Evolutionary conservation across 2,797 vertebrate genomes (phyloP), one percentile per base, ranked within the genome.

Genomic region (Phalanger gymnotis): DNA sequence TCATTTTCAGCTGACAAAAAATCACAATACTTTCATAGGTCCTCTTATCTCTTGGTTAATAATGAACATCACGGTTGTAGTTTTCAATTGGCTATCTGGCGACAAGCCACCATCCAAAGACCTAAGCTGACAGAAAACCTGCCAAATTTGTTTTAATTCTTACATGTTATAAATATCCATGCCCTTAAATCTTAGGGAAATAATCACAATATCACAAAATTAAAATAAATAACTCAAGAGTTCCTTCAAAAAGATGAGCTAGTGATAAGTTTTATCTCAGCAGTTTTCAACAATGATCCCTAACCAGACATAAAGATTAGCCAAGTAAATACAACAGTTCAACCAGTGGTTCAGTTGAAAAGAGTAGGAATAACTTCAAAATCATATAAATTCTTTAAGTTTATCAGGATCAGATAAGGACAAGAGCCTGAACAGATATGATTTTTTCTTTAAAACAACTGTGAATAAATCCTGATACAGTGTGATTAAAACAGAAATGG

Each of bases 371-470:
- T 95, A 96, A 98, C 98, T 97, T 97, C 96, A 94, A 96, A 96
- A 93, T 92, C 98, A 98, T 98, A 93, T 96, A 98, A 98, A 97
- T 97, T 96, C 95, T 98, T 98, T 98, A 96, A 97, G 95, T 98
- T 98, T 97, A 98, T 98, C 98, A 98, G 98, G 98, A 98, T 98
- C 98, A 98, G 95, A 96, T 98, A 98, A 98, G 97, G 97, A 98
- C 97, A 96, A 97, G 94, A 96, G 93, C 94, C 94, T 97, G 97
- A 97, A 97, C 93, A 96, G 94, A 95, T 98, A 66, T 95, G 91
- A 97, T 97, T 97, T 96, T 95, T 47, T 81, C 10, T 10, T 11
- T 47, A 2, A 58, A 81, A 93, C 93, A 97, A 97, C 97, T 66
- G 93, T 97, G 98, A 97, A 93, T 97, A 96, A 81, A 93, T 97